phyloP scores from a whole-genome alignment of 2,888 invertebrate species.

The Graphium colonna region DNA sequence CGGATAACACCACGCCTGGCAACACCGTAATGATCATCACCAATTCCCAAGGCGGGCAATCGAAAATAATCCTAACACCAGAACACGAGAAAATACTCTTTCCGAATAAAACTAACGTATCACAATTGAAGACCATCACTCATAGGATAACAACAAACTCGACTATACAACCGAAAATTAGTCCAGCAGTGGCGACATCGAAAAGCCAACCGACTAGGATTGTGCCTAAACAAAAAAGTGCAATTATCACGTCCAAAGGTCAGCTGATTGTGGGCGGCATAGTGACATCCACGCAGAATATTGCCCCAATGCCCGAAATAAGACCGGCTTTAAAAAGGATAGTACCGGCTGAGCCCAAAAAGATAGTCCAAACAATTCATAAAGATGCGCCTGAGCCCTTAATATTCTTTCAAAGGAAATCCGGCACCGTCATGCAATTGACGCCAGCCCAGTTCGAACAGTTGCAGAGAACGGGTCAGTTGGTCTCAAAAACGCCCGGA shows the following conservation, averaged over 20 bases:
- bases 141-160: constrained; percentile 54
- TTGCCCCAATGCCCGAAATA: constrained; percentile 70
- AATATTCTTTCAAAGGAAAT: constrained; percentile 70
- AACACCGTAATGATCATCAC: constrained; percentile 83
- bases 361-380: constrained; percentile 56
- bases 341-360: constrained; percentile 57
- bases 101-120: constrained; percentile 66
- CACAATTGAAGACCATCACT: constrained; percentile 61
- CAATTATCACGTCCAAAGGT: constrained; percentile 79
- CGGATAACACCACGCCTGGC: constrained; percentile 55
- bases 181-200: constrained; percentile 39
- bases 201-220: constrained; percentile 56
- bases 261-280: constrained; percentile 74
- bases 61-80: constrained; percentile 80
- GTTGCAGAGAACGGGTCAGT: constrained; percentile 69
- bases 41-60: constrained; percentile 81
- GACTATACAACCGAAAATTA: constrained; percentile 43
- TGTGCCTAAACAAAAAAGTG: constrained; percentile 67
- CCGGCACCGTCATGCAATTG: constrained; percentile 71
- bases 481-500: constrained; percentile 54
- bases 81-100: constrained; percentile 81
- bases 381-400: constrained; percentile 61
- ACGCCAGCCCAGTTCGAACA: constrained; percentile 76
- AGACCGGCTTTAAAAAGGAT: constrained; percentile 57
- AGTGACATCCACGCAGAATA: constrained; percentile 64